A percentile compares a stretch with the other conserved stretches of the same genome.
Conservation (phyloP, 2,888 invertebrate genomes). For the Lamproptera curius region DNA sequence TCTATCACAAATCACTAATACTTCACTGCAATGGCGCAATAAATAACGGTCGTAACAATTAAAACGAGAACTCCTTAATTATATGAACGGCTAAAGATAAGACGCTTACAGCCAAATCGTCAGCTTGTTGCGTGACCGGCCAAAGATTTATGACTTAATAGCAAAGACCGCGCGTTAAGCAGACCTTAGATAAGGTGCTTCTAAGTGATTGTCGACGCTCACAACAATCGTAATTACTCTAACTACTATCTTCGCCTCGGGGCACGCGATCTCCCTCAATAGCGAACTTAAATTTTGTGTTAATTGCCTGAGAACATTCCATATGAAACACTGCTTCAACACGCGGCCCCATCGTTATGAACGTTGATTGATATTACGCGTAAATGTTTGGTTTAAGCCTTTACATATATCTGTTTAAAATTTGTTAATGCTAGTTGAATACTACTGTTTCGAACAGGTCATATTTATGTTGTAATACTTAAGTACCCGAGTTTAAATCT, state of each 20-base stretch:
- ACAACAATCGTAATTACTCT: conserved; percentile 78
- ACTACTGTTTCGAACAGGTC: too few relatives aligned
- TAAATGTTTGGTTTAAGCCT: too few relatives aligned
- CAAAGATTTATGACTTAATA: conserved; percentile 76
- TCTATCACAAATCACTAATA: conserved; percentile 8
- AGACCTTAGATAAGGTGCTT: conserved; percentile 75
- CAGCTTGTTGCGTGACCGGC: conserved; percentile 69
- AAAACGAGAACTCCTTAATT: conserved; percentile 60
- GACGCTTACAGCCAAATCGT: conserved; percentile 64
- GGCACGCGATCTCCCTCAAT: conserved; percentile 72
- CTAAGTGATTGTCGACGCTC: conserved; percentile 77
- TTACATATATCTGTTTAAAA: too few relatives aligned
- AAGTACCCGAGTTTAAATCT: too few relatives aligned
- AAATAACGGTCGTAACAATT: conserved; percentile 30
- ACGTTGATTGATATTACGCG: neutral
- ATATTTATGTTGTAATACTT: too few relatives aligned
- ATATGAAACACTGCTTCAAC: conserved; percentile 3
- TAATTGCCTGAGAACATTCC: conserved; percentile 55
- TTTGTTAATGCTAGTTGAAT: too few relatives aligned
- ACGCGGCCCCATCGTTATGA: neutral
- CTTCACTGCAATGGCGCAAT: conserved; percentile 17
- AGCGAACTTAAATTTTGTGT: conserved; percentile 58
- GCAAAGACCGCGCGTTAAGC: conserved; percentile 70
- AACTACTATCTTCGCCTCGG: conserved; percentile 66
- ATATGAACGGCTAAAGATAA: conserved; percentile 66